Percentiles rank a stretch among this genome's conserved stretches.
phyloP scores from a whole-genome alignment of 2,797 vertebrate genomes.

The Aplochiton taeniatus region DNA sequence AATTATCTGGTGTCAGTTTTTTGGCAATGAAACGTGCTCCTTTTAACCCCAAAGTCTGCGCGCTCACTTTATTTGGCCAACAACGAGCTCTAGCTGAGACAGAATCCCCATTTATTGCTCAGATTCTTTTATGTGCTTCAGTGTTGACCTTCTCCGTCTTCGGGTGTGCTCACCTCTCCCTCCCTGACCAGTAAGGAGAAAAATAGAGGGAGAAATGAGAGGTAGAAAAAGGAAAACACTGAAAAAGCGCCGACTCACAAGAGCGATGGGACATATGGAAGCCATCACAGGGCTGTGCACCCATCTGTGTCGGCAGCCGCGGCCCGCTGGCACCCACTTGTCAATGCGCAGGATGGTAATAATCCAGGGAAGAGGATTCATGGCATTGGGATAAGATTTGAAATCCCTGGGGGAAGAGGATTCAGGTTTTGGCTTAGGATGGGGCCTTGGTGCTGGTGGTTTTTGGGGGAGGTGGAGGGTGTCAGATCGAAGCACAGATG shows the following conservation, averaged over 20 bases:
- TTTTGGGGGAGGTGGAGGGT: constrained; percentile 12
- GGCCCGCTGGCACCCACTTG: constrained; percentile 71
- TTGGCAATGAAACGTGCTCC: constrained; percentile 53
- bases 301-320: constrained; percentile 72
- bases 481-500: constrained; percentile 53
- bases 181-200: constrained; percentile 49
- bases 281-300: constrained; percentile 69
- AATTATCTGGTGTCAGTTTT: constrained; percentile 60
- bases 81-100: constrained; percentile 36
- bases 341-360: constrained; percentile 69
- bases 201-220: constrained; percentile 67
- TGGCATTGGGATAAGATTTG: constrained; percentile 66
- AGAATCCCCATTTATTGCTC: constrained; percentile 26
- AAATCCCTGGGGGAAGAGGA: constrained; percentile 60
- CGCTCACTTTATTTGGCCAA: constrained; percentile 48
- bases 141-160: constrained; percentile 49
- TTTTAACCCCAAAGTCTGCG: constrained; percentile 60
- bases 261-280: constrained; percentile 77
- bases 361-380: constrained; percentile 70
- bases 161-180: constrained; percentile 30
- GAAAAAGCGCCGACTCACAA: constrained; percentile 35
- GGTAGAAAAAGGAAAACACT: constrained; percentile 60
- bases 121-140: constrained; percentile 54
- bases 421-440: constrained; percentile 35
- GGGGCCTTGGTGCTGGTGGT: not conserved